phyloP scores from a whole-genome alignment of 2,797 vertebrate species.

The Hyperoplus immaculatus region DNA sequence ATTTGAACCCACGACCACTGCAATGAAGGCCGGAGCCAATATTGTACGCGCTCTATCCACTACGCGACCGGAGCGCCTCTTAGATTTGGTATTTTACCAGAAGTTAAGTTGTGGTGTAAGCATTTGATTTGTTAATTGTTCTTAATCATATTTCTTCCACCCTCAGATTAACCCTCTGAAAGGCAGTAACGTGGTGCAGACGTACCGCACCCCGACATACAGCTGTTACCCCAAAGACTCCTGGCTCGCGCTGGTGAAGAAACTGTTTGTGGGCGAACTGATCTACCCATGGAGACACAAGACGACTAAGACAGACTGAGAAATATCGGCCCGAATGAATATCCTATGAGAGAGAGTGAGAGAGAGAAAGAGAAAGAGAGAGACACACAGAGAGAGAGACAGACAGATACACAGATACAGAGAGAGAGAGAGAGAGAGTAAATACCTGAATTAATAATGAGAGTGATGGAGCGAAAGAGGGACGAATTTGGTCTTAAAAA shows the following conservation, averaged over 20 bases:
- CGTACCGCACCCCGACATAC: slow-evolving; percentile 91
- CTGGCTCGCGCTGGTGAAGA: slow-evolving; percentile 92
- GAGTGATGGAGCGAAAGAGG: no score
- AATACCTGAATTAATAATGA: no score
- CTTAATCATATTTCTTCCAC: background rate
- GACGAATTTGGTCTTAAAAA: no score
- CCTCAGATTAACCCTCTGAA: slow-evolving; percentile 93
- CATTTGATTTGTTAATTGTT: background rate
- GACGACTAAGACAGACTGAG: slow-evolving; percentile 90
- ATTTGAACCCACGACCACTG: no score
- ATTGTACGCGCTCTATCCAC: no score
- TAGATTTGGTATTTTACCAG: no score
- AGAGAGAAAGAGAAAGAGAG: background rate
- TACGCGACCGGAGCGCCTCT: no score
- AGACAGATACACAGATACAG: background rate
- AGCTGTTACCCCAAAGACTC: slow-evolving; percentile 94
- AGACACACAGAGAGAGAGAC: background rate
- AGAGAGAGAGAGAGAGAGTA: no score
- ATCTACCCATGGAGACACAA: slow-evolving; percentile 97
- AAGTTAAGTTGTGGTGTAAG: no score
- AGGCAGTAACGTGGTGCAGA: slow-evolving; percentile 84
- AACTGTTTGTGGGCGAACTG: slow-evolving; percentile 95
- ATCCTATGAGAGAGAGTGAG: background rate
- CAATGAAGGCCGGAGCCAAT: no score
- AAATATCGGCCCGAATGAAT: background rate